Base-by-base conservation (phyloP, 2,113 vertebrate species). In the Scatophagus argus region DNA sequence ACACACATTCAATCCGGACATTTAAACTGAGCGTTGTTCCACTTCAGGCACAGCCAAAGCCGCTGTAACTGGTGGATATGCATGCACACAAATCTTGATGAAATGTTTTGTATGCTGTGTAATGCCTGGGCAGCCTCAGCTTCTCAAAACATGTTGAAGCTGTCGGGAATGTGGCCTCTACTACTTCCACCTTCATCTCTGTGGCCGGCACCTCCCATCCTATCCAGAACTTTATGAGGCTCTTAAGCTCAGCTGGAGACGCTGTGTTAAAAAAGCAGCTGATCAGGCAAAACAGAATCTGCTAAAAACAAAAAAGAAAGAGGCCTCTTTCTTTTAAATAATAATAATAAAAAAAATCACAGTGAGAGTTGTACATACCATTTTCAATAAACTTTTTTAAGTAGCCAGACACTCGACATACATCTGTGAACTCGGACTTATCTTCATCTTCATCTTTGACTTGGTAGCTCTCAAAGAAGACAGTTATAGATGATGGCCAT, bases 201-300 rank as follows among this genome's bases (percentile, higher is more conserved):
- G 38, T 52, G 44, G 79, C 58, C 1, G 89, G 85, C 46, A 86
- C 25, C 79, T 91, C 85, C 87, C 89, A 88, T 29, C 87, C 85
- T 3, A 55, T 86, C 83, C 83, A 89, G 66, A 89, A 89, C 79
- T 82, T 85, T 36, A 83, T 8, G 51, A 89, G 85, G 39, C 66
- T 83, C 76, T 84, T 89, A 11, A 86, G 66, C 54, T 88, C 79
- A 25, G 73, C 74, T 1, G 83, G 54, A 39, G 85, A 63, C 0
- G 38, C 87, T 91, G 79, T 29, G 25, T 62, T 49, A 6, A 25
- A 60, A 58, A 13, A 56, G 10, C 17, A 52, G 52, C 27, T 58
- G 31, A 31, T 77, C 14, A 77, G 36, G 29, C 25, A 4, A 31
- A 32, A 49, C 21, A 47, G 8, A 43, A 32, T 70, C 19, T 29